These are phyloP conservation scores for Drosophila equinoxialis DNA, from an alignment of 1,140 invertebrate species.

Conservation along the genomic window DNA sequence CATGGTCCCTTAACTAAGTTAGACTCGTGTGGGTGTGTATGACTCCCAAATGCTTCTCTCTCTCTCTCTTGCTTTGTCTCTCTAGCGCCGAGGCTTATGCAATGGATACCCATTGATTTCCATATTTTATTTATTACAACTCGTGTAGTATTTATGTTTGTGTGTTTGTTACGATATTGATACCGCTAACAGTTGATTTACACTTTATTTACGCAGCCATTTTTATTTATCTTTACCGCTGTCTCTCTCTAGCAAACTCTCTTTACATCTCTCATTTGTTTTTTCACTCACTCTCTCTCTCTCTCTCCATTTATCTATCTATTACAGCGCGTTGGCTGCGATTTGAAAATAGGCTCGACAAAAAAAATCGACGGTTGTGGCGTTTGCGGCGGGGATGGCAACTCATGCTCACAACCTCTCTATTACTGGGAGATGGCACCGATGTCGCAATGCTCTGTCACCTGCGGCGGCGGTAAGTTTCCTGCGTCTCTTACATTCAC, in stretches of 20 bases:
- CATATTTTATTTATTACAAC: conserved; percentile 72
- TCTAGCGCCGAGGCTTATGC: conserved; percentile 47
- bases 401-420: conserved; percentile 89
- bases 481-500: not conserved
- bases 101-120: conserved; percentile 72
- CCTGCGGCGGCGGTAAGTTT: conserved; percentile 95
- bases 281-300: conserved; percentile 22
- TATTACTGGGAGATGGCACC: conserved; percentile 93
- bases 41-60: not conserved
- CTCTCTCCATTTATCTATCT: conserved; percentile 39
- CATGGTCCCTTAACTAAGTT: conserved; percentile 11
- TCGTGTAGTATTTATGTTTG: conserved; percentile 5
- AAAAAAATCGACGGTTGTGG: conserved; percentile 94
- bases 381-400: conserved; percentile 94
- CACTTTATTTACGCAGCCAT: conserved; percentile 71
- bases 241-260: not conserved
- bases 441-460: conserved; percentile 92
- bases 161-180: conserved; percentile 58
- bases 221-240: conserved; percentile 37
- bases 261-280: too few relatives aligned
- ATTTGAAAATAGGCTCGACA: conserved; percentile 92
- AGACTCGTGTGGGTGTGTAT: conserved; percentile 5
- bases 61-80: not conserved
- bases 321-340: conserved; percentile 94
- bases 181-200: conserved; percentile 77